A percentile compares a stretch with the other conserved stretches of the same genome.
Conservation (phyloP, 1,140 invertebrate genomes). For the Nebria ingens region DNA sequence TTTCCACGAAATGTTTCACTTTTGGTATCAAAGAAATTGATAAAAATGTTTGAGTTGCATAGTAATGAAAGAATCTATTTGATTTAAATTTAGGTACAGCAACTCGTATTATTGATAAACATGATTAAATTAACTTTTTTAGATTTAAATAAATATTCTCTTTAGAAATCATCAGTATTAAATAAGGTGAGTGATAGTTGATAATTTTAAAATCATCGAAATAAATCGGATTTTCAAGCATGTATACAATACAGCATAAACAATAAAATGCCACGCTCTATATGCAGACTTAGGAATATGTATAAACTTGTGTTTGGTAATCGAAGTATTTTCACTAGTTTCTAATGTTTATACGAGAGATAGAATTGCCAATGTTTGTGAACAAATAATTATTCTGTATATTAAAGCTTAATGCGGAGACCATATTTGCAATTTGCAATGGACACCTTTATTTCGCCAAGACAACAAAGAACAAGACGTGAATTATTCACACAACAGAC, state of each 20-base stretch:
- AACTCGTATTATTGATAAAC: too few relatives aligned
- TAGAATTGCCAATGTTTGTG: background rate
- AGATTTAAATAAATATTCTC: background rate
- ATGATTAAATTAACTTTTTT: too few relatives aligned
- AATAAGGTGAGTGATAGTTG: background rate
- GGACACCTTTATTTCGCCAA: too few relatives aligned
- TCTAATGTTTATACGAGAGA: background rate
- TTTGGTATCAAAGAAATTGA: too few relatives aligned
- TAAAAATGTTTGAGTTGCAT: too few relatives aligned
- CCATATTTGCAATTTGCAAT: too few relatives aligned
- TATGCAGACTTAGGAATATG: background rate
- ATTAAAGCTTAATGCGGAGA: background rate
- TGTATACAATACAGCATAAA: background rate
- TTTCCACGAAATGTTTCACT: too few relatives aligned
- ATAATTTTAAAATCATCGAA: background rate
- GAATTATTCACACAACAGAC: too few relatives aligned
- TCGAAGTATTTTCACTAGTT: background rate
- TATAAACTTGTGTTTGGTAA: background rate
- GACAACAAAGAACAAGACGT: too few relatives aligned
- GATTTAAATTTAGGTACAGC: too few relatives aligned
- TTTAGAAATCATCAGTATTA: background rate
- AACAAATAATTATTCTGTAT: background rate
- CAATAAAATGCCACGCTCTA: background rate
- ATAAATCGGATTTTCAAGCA: conserved; percentile 1
- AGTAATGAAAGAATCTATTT: too few relatives aligned